Base-by-base conservation (phyloP, 1,140 invertebrate genomes). In the Anoplophora glabripennis region DNA sequence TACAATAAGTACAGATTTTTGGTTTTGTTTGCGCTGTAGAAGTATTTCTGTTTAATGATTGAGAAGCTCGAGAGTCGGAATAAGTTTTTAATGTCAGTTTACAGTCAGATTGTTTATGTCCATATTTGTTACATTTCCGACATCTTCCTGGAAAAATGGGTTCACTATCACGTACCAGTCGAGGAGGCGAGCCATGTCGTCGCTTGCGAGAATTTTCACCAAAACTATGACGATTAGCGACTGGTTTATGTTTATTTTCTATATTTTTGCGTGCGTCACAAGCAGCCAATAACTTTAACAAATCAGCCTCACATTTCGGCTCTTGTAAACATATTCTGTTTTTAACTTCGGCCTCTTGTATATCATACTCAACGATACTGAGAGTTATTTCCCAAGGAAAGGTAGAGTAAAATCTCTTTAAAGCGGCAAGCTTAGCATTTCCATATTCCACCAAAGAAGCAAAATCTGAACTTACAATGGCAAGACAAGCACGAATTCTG, bases 201-300 rank as follows among this genome's bases (percentile, higher is more conserved):
- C 53, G 14, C 57, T 61, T 58, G 67, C 63, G 37, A 33, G 66
- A 60, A 37, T 71, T 69, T 51, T 68, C 52, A 33, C 64, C 21
- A 28, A 28, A 28, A 5, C 21, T 28, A 28, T 3, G 21, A 28
- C 21, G 21, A 28, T 28, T 28, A 5, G 5, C 2, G 5, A 28
- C 21, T 28, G 21, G 71, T 64, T 66, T 71, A n/a, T 61, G 46
- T 1, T 37, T 9, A 37, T 63, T 46, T 18, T 44, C 11, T n/a
- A 9, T 15, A 45, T 44, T 44, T 4, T 41, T 48, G 37, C 53
- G 12, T 51, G 1, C 1, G 14, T 53, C 37, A 11, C 59, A 15
- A 57, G 40, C 51, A 53, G 56, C 33, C 18, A 65, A 18, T 12
- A 70, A 46, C 12, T 55, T 41, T 47, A 55, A 35, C 35, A 68